phyloP scores from a whole-genome alignment of 2,888 invertebrate genomes.

The Megalurothrips usitatus region DNA sequence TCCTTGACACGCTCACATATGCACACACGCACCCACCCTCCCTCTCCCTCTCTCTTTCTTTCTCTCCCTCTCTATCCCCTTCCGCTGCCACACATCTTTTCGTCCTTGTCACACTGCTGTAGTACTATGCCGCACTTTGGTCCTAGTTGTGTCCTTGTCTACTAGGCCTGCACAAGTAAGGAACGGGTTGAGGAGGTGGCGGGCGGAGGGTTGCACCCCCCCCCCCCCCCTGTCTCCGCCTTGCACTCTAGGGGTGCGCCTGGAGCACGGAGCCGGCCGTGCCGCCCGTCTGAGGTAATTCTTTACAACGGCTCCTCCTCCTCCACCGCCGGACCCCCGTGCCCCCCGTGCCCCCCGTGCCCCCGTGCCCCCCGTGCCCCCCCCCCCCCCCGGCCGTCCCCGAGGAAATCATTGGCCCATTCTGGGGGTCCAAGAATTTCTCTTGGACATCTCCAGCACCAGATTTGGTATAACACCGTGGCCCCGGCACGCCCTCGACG shows the following conservation, averaged over 20 bases:
- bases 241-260: too few relatives aligned
- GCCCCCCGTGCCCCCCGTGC: too few relatives aligned
- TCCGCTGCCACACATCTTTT: not conserved
- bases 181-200: not conserved
- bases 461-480: not conserved
- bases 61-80: too few relatives aligned
- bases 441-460: not conserved
- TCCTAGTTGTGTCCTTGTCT: not conserved
- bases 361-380: too few relatives aligned
- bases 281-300: constrained; percentile 14
- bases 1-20: constrained; percentile 22
- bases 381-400: not conserved
- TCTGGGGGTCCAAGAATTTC: not conserved
- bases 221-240: constrained; percentile 28
- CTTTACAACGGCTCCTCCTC: constrained; percentile 31
- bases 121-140: not conserved
- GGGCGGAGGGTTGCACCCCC: not conserved
- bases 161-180: not conserved
- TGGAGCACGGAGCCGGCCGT: too few relatives aligned
- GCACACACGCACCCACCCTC: not conserved
- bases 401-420: constrained; percentile 5
- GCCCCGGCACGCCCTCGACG: too few relatives aligned
- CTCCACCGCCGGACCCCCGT: constrained; percentile 4
- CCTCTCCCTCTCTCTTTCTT: too few relatives aligned
- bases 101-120: not conserved